A percentile compares a stretch with the other conserved stretches of the same genome.
Evolutionary conservation across 2,113 vertebrate genomes (phyloP).

Genomic region (Archilochus colubris): DNA sequence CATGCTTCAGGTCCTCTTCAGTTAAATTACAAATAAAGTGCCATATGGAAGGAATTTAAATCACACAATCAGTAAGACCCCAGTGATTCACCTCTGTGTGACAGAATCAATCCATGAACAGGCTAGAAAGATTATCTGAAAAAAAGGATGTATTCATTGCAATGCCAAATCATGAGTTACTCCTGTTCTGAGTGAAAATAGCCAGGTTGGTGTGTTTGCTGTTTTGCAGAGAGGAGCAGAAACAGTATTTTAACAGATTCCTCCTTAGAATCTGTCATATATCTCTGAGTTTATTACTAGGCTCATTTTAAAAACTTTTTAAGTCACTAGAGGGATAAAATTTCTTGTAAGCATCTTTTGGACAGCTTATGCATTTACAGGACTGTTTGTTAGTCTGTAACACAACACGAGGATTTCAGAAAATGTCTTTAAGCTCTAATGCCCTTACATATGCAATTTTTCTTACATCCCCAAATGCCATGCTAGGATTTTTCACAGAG

Average conservation of each 20-base stretch:
- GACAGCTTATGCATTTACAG: not conserved
- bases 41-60: not conserved
- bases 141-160: not conserved
- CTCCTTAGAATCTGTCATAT: not conserved
- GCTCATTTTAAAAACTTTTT: not conserved
- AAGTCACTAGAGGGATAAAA: not conserved
- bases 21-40: not conserved
- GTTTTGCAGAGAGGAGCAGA: not conserved
- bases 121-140: not conserved
- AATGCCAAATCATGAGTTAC: not conserved
- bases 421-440: not conserved
- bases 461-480: not conserved
- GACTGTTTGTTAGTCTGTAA: not conserved
- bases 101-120: not conserved
- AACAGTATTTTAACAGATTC: not conserved
- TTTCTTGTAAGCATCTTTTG: not conserved
- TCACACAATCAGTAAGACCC: not conserved
- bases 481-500: not conserved
- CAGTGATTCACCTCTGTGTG: not conserved
- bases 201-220: not conserved
- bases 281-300: not conserved
- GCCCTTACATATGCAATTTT: not conserved
- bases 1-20: not conserved
- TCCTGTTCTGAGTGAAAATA: not conserved
- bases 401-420: not conserved